A percentile compares a stretch with the other conserved stretches of the same genome.
Evolutionary conservation across 2,888 invertebrate species (phyloP).

Genomic region (Mechanitis mazaeus): DNA sequence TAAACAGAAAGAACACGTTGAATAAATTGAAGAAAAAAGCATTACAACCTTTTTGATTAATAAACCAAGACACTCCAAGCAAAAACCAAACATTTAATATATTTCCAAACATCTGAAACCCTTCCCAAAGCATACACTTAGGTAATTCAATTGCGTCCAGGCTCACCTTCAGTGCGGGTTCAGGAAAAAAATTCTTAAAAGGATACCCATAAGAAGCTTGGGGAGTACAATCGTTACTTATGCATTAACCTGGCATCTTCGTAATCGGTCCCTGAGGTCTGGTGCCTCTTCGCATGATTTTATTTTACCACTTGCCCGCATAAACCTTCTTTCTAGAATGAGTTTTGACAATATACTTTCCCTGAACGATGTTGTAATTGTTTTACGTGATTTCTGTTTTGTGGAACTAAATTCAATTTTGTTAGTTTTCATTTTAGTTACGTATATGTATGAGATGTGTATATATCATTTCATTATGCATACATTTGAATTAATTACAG

Average conservation of each 20-base stretch:
- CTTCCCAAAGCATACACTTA: conserved; percentile 24
- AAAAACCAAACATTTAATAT: conserved; percentile 5
- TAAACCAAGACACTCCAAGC: not conserved
- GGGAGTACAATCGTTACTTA: conserved; percentile 75
- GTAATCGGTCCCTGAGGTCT: conserved; percentile 70
- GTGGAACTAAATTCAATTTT: conserved; percentile 5
- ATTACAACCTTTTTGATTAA: not conserved
- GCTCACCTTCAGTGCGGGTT: conserved; percentile 29
- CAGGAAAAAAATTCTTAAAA: conserved; percentile 55
- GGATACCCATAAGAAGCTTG: conserved; percentile 46
- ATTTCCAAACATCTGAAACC: conserved; percentile 12
- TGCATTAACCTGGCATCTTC: conserved; percentile 74
- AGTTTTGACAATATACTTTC: conserved; percentile 45
- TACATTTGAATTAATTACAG: too few relatives aligned
- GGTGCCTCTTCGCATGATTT: conserved; percentile 52
- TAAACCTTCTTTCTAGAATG: conserved; percentile 35
- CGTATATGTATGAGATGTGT: conserved; percentile 3
- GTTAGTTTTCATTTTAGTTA: conserved; percentile 8
- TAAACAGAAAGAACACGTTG: not conserved
- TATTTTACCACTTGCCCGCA: conserved; percentile 47
- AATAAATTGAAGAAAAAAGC: not conserved
- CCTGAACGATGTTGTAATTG: conserved; percentile 23
- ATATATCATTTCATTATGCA: too few relatives aligned
- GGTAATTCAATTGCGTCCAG: conserved; percentile 28
- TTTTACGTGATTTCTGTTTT: conserved; percentile 24